Conservation (phyloP, 2,888 invertebrate genomes). For the Stenurella melanura region DNA sequence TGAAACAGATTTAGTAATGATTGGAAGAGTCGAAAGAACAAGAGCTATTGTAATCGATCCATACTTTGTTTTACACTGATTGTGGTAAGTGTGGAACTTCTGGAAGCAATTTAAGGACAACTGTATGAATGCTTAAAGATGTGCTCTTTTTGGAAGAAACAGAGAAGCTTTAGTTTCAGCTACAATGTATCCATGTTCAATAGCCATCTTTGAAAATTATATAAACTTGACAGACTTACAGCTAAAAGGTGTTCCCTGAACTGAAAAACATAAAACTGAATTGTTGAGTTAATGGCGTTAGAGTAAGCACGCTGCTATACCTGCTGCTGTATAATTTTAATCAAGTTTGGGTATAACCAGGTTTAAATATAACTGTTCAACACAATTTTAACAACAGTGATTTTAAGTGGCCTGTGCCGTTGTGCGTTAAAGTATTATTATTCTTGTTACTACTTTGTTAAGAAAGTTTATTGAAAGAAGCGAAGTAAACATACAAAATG, state of each 20-base stretch:
- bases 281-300: no score
- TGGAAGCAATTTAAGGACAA: conserved; percentile 94
- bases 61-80: conserved; percentile 95
- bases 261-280: conserved; percentile 98
- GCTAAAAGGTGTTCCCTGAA: conserved; percentile 93
- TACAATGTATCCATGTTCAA: conserved; percentile 96
- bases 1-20: conserved; percentile 91
- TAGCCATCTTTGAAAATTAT: conserved; percentile 91
- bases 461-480: no score
- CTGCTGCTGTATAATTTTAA: no score
- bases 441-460: no score
- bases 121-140: conserved; percentile 95
- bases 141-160: conserved; percentile 87
- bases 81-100: conserved; percentile 96
- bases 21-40: conserved; percentile 93
- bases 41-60: conserved; percentile 97
- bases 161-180: conserved; percentile 90
- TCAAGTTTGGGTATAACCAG: no score
- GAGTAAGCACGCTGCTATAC: no score
- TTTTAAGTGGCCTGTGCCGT: no score
- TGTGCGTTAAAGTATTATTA: no score
- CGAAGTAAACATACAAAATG: no score
- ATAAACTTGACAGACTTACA: conserved; percentile 98
- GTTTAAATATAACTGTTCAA: no score
- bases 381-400: no score